phyloP scores from a whole-genome alignment of 1,140 invertebrate species.

The Halesus radiatus region DNA sequence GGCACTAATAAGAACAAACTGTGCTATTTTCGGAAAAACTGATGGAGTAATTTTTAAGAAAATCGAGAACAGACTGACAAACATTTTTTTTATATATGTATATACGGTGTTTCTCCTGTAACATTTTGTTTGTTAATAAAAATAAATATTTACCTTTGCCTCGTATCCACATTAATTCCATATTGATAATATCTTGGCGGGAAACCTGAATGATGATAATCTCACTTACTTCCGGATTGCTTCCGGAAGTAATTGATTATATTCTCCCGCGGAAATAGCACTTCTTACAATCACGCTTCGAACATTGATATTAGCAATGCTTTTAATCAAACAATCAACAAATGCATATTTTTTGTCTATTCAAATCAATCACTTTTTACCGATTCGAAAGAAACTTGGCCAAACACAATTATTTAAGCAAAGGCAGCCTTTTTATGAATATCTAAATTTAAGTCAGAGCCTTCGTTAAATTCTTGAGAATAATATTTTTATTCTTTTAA shows the following conservation, averaged over 20 bases:
- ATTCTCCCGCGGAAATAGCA: not conserved
- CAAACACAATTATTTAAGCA: too few relatives aligned
- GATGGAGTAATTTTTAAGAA: too few relatives aligned
- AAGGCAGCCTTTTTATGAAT: too few relatives aligned
- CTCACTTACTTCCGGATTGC: conserved; percentile 14
- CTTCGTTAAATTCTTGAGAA: not conserved
- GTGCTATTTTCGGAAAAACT: too few relatives aligned
- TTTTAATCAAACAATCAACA: too few relatives aligned
- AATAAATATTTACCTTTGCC: conserved; percentile 20
- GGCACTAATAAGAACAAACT: too few relatives aligned
- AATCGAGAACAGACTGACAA: too few relatives aligned
- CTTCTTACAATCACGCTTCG: not conserved
- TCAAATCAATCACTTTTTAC: not conserved
- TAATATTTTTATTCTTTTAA: not conserved
- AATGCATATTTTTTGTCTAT: not conserved
- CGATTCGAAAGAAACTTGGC: not conserved
- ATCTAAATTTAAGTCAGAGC: too few relatives aligned
- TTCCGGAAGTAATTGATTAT: not conserved
- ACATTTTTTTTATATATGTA: too few relatives aligned
- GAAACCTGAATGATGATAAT: not conserved
- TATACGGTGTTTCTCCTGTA: too few relatives aligned
- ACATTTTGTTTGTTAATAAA: too few relatives aligned
- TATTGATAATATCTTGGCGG: not conserved
- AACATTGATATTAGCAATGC: not conserved
- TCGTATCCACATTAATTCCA: conserved; percentile 35